Conservation (phyloP, 2,888 invertebrate genomes). For the Noctuana brunneofusca region DNA sequence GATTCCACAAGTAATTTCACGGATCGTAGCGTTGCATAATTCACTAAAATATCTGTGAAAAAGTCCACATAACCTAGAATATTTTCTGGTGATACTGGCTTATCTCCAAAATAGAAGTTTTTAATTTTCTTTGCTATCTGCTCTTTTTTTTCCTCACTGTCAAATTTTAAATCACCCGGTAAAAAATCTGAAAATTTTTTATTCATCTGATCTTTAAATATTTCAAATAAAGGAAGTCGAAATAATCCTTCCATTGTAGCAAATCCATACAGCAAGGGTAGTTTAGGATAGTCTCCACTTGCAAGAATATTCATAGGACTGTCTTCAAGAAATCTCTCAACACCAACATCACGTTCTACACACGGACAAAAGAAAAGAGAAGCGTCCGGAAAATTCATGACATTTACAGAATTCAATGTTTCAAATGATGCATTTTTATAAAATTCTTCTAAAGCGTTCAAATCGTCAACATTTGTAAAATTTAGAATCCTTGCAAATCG, state of each 20-base stretch:
- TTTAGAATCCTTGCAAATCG: conserved; percentile 49
- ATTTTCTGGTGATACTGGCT: neutral
- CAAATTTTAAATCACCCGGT: conserved; percentile 49
- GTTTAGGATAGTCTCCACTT: conserved; percentile 18
- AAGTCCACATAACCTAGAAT: neutral
- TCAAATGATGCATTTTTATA: conserved; percentile 51
- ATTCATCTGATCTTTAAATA: conserved; percentile 51
- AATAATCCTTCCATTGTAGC: conserved; percentile 42
- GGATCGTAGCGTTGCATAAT: neutral
- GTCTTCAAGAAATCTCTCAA: conserved; percentile 46
- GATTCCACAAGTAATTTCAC: conserved; percentile 39
- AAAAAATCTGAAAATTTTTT: conserved; percentile 57
- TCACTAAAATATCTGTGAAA: neutral
- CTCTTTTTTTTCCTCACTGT: conserved; percentile 40
- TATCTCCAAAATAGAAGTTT: neutral
- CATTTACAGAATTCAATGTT: conserved; percentile 39
- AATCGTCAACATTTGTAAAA: conserved; percentile 49
- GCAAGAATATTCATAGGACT: conserved; percentile 50
- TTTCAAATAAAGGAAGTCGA: conserved; percentile 44
- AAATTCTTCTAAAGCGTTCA: conserved; percentile 45
- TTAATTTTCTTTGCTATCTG: neutral
- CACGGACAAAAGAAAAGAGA: neutral
- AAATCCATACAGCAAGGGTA: neutral
- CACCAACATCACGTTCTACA: conserved; percentile 13
- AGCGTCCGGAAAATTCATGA: neutral